phyloP scores from a whole-genome alignment of 1,140 invertebrate species.

The Battus philenor region DNA sequence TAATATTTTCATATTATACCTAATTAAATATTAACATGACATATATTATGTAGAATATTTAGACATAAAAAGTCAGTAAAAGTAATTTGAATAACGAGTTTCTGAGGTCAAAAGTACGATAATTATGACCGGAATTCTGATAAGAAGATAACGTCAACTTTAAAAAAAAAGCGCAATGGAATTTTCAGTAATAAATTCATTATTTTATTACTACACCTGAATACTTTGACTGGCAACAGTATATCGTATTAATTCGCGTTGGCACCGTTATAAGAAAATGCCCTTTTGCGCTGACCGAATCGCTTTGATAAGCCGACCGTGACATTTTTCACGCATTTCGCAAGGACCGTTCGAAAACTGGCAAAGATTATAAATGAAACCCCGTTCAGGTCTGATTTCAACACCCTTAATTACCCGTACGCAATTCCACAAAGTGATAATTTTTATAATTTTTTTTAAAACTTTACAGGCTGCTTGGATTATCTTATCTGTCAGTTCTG shows the following conservation, averaged over 20 bases:
- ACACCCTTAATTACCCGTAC: slow-evolving; percentile 21
- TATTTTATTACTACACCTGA: not conserved
- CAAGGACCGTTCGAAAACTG: slow-evolving; percentile 38
- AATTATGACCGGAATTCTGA: too few species aligned
- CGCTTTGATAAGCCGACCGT: slow-evolving; percentile 40
- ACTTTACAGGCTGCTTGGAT: too few species aligned
- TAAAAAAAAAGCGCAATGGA: too few species aligned
- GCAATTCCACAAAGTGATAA: not conserved
- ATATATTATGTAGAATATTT: too few species aligned
- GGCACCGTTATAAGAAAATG: slow-evolving; percentile 27
- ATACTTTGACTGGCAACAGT: not conserved
- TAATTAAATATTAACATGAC: too few species aligned
- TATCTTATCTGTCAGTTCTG: too few species aligned
- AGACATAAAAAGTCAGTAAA: too few species aligned
- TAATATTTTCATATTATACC: too few species aligned
- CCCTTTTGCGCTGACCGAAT: slow-evolving; percentile 28
- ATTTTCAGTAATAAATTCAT: slow-evolving; percentile 2
- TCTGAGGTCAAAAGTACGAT: too few species aligned
- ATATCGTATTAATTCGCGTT: slow-evolving; percentile 5
- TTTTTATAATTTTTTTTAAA: too few species aligned
- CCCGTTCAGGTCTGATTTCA: slow-evolving; percentile 33
- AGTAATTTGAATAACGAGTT: too few species aligned
- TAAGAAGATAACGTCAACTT: too few species aligned
- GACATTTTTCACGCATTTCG: slow-evolving; percentile 48
- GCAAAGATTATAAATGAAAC: slow-evolving; percentile 38